Percentiles rank a stretch among this genome's conserved stretches.
These are phyloP conservation scores for Rhyacichthys aspro DNA, from an alignment of 2,797 vertebrate species.

Conservation along the genomic window DNA sequence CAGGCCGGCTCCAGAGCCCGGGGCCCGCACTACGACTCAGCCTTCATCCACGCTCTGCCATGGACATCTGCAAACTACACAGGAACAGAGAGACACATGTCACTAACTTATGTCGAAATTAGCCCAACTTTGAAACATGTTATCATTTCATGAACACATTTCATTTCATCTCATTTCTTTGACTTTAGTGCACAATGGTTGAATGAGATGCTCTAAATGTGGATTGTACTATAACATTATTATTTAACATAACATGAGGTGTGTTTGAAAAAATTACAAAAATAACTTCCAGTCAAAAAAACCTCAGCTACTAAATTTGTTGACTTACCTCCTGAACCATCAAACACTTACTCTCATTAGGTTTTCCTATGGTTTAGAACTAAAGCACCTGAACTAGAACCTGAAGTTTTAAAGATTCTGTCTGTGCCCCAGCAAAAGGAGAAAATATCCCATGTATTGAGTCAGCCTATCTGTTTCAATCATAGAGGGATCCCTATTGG, in stretches of 20 bases:
- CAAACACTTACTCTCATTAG: background rate
- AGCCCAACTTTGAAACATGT: background rate
- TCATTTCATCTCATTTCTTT: too few relatives aligned
- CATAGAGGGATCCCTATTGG: conserved; percentile 10
- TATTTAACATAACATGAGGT: too few relatives aligned
- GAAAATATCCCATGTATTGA: background rate
- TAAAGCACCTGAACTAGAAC: background rate
- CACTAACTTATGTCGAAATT: conserved; percentile 23
- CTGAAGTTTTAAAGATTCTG: background rate
- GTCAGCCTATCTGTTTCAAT: background rate
- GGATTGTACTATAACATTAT: too few relatives aligned
- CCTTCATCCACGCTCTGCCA: conserved; percentile 78
- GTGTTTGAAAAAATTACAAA: too few relatives aligned
- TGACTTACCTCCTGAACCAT: background rate
- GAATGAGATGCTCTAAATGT: too few relatives aligned
- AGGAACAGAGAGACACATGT: conserved; percentile 56
- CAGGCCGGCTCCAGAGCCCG: conserved; percentile 77
- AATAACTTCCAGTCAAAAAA: background rate
- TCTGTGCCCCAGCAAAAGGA: too few relatives aligned
- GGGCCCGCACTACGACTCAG: conserved; percentile 74
- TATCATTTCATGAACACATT: too few relatives aligned
- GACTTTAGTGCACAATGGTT: too few relatives aligned
- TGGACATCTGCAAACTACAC: conserved; percentile 76
- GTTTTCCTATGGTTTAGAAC: background rate
- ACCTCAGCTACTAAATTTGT: background rate